Base-by-base conservation (phyloP, 2,888 invertebrate species). In the Nomada goodeniana region DNA sequence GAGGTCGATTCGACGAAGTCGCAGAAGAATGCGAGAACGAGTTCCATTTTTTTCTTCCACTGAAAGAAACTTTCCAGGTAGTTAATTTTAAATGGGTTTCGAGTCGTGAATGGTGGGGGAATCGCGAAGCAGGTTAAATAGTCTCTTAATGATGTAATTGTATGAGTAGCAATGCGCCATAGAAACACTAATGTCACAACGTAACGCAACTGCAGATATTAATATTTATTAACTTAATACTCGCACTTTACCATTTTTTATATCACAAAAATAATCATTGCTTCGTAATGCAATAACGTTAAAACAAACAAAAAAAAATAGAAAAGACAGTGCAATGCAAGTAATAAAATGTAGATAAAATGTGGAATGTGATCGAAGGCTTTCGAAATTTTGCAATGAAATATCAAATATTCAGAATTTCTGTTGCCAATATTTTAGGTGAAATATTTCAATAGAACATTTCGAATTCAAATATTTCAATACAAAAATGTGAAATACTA, bases 121-220 rank as follows among this genome's bases (percentile, higher is more conserved):
- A 69, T 76, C 78, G 50, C 50, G 57, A 61, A 20, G 65, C 57
- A 52, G 72, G 72, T 72, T 80, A 80, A 80, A 74, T 67, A 74
- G 69, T 81, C 74, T 80, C 74, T 80, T 80, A 82, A 80, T 70
- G 81, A 82, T 80, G 80, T 80, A 80, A 81, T 81, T 80, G 81
- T 74, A 68, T 50, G 73, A 80, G 80, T 73, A 80, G 72, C 73
- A 80, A 81, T 18, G 55, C 53, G 36, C 42, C 50, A 60, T 59
- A 18, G 64, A 65, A 80, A 80, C 61, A 44, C 36, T 65, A 47
- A n/a, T 80, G 81, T 59, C 50, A 73, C 65, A 50, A 70, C 73
- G 36, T 79, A 67, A 72, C 52, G 52, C 80, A 18, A 36, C 23
- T 57, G 55, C 67, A 55, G 63, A 68, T 50, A 75, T 50, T 11